These are phyloP conservation scores for Agrypnia vestita DNA, from an alignment of 1,140 invertebrate species.

Conservation along the genomic window DNA sequence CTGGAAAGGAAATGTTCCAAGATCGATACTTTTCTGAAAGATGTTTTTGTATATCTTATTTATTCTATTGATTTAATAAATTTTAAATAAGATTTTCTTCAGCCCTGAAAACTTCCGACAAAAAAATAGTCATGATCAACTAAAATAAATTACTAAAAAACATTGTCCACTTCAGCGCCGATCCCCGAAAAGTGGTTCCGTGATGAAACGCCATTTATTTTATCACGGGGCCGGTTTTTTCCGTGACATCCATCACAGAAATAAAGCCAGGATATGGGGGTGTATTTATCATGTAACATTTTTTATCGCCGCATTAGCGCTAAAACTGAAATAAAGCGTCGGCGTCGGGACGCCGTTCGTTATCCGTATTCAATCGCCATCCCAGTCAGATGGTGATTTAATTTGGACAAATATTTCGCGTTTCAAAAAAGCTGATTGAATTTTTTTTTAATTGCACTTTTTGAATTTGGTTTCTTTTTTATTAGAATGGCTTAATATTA, in stretches of 20 bases:
- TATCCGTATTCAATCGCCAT: slow-evolving; percentile 32
- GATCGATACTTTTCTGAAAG: no score
- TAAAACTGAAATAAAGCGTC: slow-evolving; percentile 38
- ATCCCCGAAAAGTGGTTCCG: slow-evolving; percentile 13
- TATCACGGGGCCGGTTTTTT: slow-evolving; percentile 1
- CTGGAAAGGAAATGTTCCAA: no score
- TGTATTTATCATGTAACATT: slow-evolving; percentile 36
- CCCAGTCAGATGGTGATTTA: slow-evolving; percentile 16
- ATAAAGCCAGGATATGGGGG: slow-evolving; percentile 7
- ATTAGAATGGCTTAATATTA: neutral
- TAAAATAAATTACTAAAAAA: slow-evolving; percentile 12
- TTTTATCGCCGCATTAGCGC: slow-evolving; percentile 35
- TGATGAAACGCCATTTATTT: slow-evolving; percentile 25
- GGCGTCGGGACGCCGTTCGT: neutral
- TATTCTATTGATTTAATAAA: no score
- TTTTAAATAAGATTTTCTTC: no score
- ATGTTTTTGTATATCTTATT: no score
- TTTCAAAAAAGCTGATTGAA: slow-evolving; percentile 22
- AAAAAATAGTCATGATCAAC: neutral
- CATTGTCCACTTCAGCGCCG: neutral
- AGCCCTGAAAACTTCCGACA: neutral
- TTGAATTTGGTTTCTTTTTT: neutral
- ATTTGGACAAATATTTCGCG: slow-evolving; percentile 8
- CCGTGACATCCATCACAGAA: slow-evolving; percentile 20
- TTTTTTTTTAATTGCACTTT: neutral